A percentile compares a stretch with the other conserved stretches of the same genome.
phyloP scores from a whole-genome alignment of 2,888 invertebrate genomes.

The Eumacrocentrus americanus region DNA sequence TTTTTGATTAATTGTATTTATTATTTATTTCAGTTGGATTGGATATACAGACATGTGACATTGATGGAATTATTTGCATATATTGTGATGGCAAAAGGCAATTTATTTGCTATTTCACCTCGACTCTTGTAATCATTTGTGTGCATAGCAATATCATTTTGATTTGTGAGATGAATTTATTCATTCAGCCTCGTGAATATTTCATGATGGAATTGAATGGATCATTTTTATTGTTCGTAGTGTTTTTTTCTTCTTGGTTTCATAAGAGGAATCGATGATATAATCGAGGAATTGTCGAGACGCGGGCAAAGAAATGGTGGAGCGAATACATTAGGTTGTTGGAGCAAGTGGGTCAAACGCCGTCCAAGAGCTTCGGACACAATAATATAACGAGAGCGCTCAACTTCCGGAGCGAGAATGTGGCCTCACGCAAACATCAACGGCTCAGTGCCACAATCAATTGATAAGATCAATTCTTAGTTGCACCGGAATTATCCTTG shows the following conservation, averaged over 20 bases:
- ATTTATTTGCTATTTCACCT: too few species aligned
- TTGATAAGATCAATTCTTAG: constrained; percentile 22
- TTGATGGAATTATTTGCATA: too few species aligned
- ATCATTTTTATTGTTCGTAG: too few species aligned
- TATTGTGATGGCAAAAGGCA: too few species aligned
- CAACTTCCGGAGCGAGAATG: constrained; percentile 27
- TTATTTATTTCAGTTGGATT: too few species aligned
- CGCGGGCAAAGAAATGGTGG: constrained; percentile 19
- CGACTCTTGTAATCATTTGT: too few species aligned
- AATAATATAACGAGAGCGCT: constrained; percentile 35
- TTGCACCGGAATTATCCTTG: background rate
- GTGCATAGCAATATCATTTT: too few species aligned
- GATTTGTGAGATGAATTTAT: too few species aligned
- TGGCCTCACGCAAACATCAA: constrained; percentile 34
- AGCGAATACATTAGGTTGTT: constrained; percentile 27
- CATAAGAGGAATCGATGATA: constrained; percentile 7
- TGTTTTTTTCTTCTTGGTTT: background rate
- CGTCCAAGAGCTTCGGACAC: constrained; percentile 25
- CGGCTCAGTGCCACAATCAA: background rate
- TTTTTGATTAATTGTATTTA: background rate
- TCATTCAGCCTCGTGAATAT: background rate
- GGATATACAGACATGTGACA: too few species aligned
- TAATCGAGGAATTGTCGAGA: constrained; percentile 14
- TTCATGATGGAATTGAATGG: background rate
- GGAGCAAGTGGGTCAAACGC: constrained; percentile 36